Evolutionary conservation across 2,113 vertebrate genomes (phyloP).

Genomic region (Sclerurus mexicanus): DNA sequence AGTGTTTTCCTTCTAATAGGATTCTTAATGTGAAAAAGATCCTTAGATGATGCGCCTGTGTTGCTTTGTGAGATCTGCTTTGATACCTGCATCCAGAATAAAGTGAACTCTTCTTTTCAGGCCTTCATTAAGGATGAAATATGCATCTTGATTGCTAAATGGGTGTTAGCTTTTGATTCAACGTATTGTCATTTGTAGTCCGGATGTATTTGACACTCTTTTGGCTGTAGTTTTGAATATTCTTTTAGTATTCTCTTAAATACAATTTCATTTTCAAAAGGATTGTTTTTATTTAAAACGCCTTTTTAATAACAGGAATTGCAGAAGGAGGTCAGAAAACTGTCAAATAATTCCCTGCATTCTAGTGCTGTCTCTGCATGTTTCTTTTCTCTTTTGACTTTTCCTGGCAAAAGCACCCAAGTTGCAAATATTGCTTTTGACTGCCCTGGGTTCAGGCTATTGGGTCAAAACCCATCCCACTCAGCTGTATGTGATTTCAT

Average conservation of each 20-base stretch:
- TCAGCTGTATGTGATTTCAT: not conserved
- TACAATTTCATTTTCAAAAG: not conserved
- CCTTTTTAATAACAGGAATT: not conserved
- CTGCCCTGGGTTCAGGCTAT: not conserved
- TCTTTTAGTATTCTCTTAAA: not conserved
- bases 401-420: not conserved
- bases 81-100: conserved; percentile 74
- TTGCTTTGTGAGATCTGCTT: conserved; percentile 74
- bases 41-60: conserved; percentile 84
- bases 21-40: conserved; percentile 99
- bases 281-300: not conserved
- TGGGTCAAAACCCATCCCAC: not conserved
- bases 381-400: not conserved
- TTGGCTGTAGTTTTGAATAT: not conserved
- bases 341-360: not conserved
- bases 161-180: conserved; percentile 79
- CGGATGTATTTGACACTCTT: not conserved
- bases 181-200: conserved; percentile 13
- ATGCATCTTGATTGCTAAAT: conserved; percentile 76
- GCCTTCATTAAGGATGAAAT: conserved; percentile 85
- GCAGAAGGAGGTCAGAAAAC: not conserved
- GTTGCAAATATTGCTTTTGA: not conserved
- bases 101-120: conserved; percentile 79
- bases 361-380: not conserved
- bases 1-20: conserved; percentile 99